A percentile compares a stretch with the other conserved stretches of the same genome.
These are phyloP conservation scores for Drosophila virilis DNA, from an alignment of 1,140 invertebrate genomes.

Conservation along the genomic window DNA sequence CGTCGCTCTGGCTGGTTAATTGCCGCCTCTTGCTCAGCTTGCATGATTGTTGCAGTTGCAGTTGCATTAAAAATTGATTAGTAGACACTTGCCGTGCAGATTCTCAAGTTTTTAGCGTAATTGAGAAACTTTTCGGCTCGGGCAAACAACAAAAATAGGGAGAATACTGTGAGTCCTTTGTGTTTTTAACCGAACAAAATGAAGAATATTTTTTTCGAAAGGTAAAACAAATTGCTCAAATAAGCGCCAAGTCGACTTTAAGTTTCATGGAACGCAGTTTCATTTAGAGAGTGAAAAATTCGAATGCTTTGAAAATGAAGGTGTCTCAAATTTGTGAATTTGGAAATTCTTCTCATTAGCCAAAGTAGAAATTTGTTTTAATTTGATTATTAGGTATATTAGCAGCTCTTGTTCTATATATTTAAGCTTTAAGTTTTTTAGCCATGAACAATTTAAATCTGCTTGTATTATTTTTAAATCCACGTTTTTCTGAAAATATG, in stretches of 20 bases:
- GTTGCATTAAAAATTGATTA: constrained; percentile 53
- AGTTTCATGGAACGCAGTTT: neutral
- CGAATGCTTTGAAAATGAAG: neutral
- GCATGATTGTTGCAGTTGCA: constrained; percentile 27
- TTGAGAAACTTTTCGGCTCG: constrained; percentile 35
- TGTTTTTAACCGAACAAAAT: neutral
- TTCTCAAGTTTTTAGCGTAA: constrained; percentile 26
- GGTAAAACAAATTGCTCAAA: neutral
- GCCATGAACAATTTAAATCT: too few relatives aligned
- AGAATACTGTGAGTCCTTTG: neutral
- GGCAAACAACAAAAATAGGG: constrained; percentile 1
- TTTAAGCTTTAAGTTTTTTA: too few relatives aligned
- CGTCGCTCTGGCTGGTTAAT: constrained; percentile 20
- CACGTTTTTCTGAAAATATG: too few relatives aligned
- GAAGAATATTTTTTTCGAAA: neutral
- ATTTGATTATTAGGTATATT: too few relatives aligned
- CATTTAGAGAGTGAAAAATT: neutral
- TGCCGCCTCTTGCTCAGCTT: constrained; percentile 24
- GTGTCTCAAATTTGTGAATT: too few relatives aligned
- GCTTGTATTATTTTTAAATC: too few relatives aligned
- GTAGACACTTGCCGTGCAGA: constrained; percentile 6
- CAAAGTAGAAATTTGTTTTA: too few relatives aligned
- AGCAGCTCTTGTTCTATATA: too few relatives aligned
- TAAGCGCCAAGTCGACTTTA: neutral
- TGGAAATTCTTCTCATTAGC: too few relatives aligned